Evolutionary conservation across 2,888 invertebrate species (phyloP), one percentile per base, ranked within the genome.

Genomic region (Drosophila nigricruria): DNA sequence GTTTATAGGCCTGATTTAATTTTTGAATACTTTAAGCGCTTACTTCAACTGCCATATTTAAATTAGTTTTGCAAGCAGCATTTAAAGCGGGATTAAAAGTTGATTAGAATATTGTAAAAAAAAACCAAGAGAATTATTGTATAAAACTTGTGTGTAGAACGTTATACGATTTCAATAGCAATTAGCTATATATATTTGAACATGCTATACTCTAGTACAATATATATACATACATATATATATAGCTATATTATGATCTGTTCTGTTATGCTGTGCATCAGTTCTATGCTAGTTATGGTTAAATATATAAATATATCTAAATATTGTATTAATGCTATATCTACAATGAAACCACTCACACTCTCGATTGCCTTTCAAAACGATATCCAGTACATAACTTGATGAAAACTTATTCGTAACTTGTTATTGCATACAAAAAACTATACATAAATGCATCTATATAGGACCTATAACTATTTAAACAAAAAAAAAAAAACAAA

Each of bases 321-420:
- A 66, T 65, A 68, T 34, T 65, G 57, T 67, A 81, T 61, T 53
- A 71, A 77, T 53, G 60, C 71, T 72, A 75, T 72, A 76, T 32
- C 38, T 53, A 45, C 45, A 56, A 63, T 64, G 56, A 53, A 66
- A 49, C 30, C 49, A 49, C 47, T 58, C 60, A 73, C 79, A 88
- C 88, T 88, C 77, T 85, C 82, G 69, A 84, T 84, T 81, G 84
- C 84, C 84, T 84, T 84, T 84, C 78, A 66, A 89, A 67, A 68
- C 60, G 75, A 89, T 83, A 86, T 65, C 71, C 74, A 65, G 54
- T 59, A 59, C 49, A 70, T 70, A 77, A 56, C 36, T 53, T 50
- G 63, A 72, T 68, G 61, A 77, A 74, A 68, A 58, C 25, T 80
- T 68, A 80, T 64, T 84, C 73, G 75, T 71, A 88, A 88, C 78